A percentile compares a stretch with the other conserved stretches of the same genome.
These are phyloP conservation scores for Cacoxenus indagator DNA, from an alignment of 2,888 invertebrate species.

Conservation along the genomic window DNA sequence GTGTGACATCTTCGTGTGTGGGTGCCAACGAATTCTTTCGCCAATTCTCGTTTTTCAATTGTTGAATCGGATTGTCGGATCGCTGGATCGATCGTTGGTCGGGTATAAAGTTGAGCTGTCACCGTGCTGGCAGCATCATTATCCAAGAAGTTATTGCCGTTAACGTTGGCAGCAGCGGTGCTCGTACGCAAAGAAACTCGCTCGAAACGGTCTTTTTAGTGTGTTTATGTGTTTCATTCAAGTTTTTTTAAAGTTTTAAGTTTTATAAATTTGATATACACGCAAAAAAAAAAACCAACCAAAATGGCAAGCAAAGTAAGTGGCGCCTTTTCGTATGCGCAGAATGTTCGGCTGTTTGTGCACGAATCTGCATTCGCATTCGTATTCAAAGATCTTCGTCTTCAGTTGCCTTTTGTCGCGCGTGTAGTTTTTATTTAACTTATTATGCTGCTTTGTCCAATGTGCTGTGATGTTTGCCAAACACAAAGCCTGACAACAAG, in stretches of 20 bases:
- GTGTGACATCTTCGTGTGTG: background rate
- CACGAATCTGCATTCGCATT: no score
- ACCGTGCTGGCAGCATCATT: constrained; percentile 51
- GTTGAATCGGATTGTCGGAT: background rate
- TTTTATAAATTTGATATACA: constrained; percentile 26
- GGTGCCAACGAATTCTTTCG: background rate
- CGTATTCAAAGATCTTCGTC: no score
- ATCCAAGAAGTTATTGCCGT: constrained; percentile 33
- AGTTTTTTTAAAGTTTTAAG: constrained; percentile 25
- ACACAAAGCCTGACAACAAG: no score
- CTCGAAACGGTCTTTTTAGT: background rate
- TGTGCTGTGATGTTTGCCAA: no score
- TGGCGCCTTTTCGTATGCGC: no score
- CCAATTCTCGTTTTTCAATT: background rate
- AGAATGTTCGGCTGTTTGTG: no score
- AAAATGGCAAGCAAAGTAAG: constrained; percentile 65
- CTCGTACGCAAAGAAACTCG: constrained; percentile 26
- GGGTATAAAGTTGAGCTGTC: constrained; percentile 51
- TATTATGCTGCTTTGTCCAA: no score
- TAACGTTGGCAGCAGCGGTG: constrained; percentile 25
- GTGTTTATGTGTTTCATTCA: constrained; percentile 3
- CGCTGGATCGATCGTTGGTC: background rate
- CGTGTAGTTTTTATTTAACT: no score
- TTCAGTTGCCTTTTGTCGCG: no score
- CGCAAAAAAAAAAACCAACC: constrained; percentile 25